Evolutionary conservation across 2,113 vertebrate genomes (phyloP).

Genomic region (Calonectris borealis): DNA sequence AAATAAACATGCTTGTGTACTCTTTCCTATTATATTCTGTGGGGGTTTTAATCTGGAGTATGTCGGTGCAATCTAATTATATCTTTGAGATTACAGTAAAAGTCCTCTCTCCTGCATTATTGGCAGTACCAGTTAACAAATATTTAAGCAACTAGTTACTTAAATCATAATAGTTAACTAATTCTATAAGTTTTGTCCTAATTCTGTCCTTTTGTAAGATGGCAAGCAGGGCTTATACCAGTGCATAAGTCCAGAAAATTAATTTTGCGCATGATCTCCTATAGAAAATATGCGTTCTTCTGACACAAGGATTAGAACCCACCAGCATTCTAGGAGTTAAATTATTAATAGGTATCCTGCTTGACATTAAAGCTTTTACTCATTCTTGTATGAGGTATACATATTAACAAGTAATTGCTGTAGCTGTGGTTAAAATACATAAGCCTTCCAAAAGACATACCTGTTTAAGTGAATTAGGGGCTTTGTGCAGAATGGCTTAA

Average conservation of each 20-base stretch:
- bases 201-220: neutral
- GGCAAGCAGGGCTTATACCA: neutral
- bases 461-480: accelerated
- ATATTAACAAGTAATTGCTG: neutral
- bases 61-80: neutral
- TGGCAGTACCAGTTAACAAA: neutral
- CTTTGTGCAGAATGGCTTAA: neutral
- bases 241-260: neutral
- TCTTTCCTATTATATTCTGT: neutral
- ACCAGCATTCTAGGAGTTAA: neutral
- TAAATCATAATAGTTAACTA: neutral
- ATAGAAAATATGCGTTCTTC: neutral
- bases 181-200: neutral
- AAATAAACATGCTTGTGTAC: neutral
- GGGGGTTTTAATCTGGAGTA: neutral
- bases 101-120: neutral
- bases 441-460: neutral
- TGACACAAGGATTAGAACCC: neutral
- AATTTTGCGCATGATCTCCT: neutral
- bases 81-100: neutral
- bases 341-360: neutral
- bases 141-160: neutral
- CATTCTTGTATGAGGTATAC: neutral
- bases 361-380: neutral
- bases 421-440: neutral